Evolutionary conservation across 2,888 invertebrate genomes (phyloP).

Genomic region (Sarcophaga caerulescens): DNA sequence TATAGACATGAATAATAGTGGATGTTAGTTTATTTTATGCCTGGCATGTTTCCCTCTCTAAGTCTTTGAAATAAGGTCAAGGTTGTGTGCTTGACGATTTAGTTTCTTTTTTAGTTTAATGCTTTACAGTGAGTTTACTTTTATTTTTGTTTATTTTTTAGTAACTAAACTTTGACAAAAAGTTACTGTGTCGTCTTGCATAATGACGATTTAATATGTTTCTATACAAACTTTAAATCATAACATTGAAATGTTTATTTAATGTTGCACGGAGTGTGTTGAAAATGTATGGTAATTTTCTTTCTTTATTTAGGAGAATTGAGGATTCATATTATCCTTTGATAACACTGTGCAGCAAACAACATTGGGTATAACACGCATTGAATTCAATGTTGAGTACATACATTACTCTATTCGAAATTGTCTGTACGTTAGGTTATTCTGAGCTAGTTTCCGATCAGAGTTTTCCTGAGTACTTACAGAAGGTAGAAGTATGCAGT

Average conservation of each 20-base stretch:
- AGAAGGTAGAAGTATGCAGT: too few relatives aligned
- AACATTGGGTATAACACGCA: too few relatives aligned
- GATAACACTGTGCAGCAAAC: too few relatives aligned
- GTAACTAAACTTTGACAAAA: slow-evolving; percentile 12
- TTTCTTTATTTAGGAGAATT: too few relatives aligned
- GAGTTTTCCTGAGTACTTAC: too few relatives aligned
- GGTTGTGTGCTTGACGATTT: slow-evolving; percentile 42
- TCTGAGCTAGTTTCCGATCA: too few relatives aligned
- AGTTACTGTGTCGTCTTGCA: slow-evolving; percentile 33
- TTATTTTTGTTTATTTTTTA: slow-evolving; percentile 13
- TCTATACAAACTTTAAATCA: background rate
- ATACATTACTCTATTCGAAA: too few relatives aligned
- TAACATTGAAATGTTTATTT: slow-evolving; percentile 25
- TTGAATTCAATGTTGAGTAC: too few relatives aligned
- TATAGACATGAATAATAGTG: background rate
- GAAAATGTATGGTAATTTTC: too few relatives aligned
- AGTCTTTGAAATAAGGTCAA: slow-evolving; percentile 56
- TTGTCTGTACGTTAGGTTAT: too few relatives aligned
- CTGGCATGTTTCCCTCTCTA: slow-evolving; percentile 33
- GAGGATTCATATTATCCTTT: too few relatives aligned
- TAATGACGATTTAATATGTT: slow-evolving; percentile 42
- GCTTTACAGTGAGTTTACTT: background rate
- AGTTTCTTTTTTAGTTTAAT: background rate
- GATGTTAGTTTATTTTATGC: slow-evolving; percentile 10
- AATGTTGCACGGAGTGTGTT: background rate